phyloP scores from a whole-genome alignment of 2,113 vertebrate species.

The Tupaia tana region DNA sequence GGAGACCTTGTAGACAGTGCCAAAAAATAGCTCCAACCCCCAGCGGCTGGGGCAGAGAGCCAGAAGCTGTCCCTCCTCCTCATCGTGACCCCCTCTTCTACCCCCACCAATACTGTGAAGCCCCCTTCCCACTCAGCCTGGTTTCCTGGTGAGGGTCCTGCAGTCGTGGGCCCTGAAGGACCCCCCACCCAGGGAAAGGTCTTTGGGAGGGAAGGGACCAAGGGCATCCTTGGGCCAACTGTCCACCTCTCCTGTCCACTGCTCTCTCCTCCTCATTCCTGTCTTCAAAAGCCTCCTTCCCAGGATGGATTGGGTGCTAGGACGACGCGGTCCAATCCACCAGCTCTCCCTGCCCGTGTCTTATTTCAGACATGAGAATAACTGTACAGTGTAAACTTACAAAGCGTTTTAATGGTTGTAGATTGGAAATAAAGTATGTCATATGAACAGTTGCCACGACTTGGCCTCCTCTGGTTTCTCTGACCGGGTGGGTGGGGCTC shows the following conservation, averaged over 20 bases:
- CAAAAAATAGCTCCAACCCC: constrained; percentile 65
- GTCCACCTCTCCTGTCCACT: constrained; percentile 47
- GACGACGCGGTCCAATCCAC: constrained; percentile 59
- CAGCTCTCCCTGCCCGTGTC: constrained; percentile 73
- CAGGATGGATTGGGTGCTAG: constrained; percentile 67
- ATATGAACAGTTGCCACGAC: constrained; percentile 66
- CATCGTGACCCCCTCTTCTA: neutral
- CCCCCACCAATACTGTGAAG: constrained; percentile 72
- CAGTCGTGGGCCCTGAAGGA: constrained; percentile 15
- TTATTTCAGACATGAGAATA: constrained; percentile 75
- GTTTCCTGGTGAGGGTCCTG: constrained; percentile 64
- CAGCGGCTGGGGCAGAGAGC: neutral
- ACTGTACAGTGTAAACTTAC: constrained; percentile 83
- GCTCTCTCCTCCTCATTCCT: constrained; percentile 49
- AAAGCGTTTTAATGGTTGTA: constrained; percentile 83
- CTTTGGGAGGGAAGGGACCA: constrained; percentile 61
- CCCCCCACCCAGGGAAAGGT: constrained; percentile 21
- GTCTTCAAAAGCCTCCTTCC: constrained; percentile 73
- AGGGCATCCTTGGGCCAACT: constrained; percentile 75
- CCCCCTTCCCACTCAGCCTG: constrained; percentile 47
- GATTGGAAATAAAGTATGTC: constrained; percentile 84
- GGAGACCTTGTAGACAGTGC: constrained; percentile 65
- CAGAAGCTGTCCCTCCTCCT: constrained; percentile 30
- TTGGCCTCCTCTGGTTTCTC: constrained; percentile 57
- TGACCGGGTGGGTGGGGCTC: neutral